These are phyloP conservation scores for Allobates femoralis DNA, from an alignment of 2,797 vertebrate species.

Conservation along the genomic window DNA sequence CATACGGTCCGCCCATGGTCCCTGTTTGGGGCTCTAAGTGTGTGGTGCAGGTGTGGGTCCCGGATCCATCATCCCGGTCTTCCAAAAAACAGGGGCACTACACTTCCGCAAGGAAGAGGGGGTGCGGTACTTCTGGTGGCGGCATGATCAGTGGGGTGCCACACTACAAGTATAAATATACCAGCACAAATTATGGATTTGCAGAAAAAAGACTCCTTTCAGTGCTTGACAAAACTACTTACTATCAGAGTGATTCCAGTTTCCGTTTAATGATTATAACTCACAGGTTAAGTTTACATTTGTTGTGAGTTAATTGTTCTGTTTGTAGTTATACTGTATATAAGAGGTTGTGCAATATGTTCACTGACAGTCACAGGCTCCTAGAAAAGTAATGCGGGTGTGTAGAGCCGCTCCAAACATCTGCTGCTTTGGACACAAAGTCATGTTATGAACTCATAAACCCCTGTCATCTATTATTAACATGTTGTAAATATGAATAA, in stretches of 20 bases:
- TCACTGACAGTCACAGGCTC: not conserved
- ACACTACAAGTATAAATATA: too few relatives aligned
- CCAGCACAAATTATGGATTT: too few relatives aligned
- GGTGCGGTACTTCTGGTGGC: too few relatives aligned
- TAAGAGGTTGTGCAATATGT: not conserved
- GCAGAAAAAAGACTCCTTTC: not conserved
- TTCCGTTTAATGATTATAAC: not conserved
- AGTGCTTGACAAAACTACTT: not conserved
- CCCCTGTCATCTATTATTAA: conserved; percentile 16
- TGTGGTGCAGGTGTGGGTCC: too few relatives aligned
- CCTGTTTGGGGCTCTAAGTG: too few relatives aligned
- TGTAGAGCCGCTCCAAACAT: not conserved
- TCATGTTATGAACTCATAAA: not conserved
- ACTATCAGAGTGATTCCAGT: not conserved
- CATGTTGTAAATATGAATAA: not conserved
- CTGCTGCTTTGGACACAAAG: conserved; percentile 3
- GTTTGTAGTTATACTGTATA: conserved; percentile 2
- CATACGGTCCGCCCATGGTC: too few relatives aligned
- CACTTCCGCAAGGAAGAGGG: too few relatives aligned
- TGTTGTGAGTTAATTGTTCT: not conserved
- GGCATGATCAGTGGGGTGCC: too few relatives aligned
- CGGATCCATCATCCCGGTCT: too few relatives aligned
- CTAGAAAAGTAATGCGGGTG: not conserved
- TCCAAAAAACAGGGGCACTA: too few relatives aligned
- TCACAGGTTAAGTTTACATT: not conserved